Base-by-base conservation (phyloP, 2,797 vertebrate genomes). In the Hydrophis major region DNA sequence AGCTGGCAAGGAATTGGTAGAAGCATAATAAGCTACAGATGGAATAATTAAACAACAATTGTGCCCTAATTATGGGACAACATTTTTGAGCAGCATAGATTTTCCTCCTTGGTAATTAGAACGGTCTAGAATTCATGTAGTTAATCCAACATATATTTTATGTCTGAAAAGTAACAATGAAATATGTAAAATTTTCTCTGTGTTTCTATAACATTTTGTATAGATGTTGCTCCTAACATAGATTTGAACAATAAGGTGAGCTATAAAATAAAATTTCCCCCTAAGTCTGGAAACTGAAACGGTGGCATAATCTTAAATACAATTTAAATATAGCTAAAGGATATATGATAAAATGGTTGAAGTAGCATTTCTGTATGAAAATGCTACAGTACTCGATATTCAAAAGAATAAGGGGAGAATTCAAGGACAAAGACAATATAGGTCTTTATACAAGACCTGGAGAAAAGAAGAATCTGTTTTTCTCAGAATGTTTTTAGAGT, bases 11-110 rank as follows among this genome's bases (percentile, higher is more conserved):
- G 42, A 69, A 22, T 56, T 91, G 69, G 69, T n/a, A 87, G 92
- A 60, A 87, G 90, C 92, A 86, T 91, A 93, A 89, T 87, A 42
- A 61, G 59, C 55, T 89, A 87, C 87, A 89, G 89, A 91, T 91
- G 74, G 89, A 94, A 89, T 91, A 93, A 94, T 93, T 94, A 91
- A 90, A 93, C 66, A 86, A 91, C 92, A 92, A 94, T 87, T 86
- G 90, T 89, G 53, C 55, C 74, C 57, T 89, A 94, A 91, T 92
- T 89, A 91, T 12, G 16, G 87, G 69, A 92, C 60, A 74, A 47
- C 50, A 42, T 56, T 66, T 53, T 59, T 0, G 18, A 87, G 87
- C 32, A 59, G 37, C 37, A 55, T 32, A 22, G 86, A 87, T 91
- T 53, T 88, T 91, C 27, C 55, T 74, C 61, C 87, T 89, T 25